Evolutionary conservation across 2,113 vertebrate genomes (phyloP), one percentile per base, ranked within the genome.

Genomic region (Zingel zingel): DNA sequence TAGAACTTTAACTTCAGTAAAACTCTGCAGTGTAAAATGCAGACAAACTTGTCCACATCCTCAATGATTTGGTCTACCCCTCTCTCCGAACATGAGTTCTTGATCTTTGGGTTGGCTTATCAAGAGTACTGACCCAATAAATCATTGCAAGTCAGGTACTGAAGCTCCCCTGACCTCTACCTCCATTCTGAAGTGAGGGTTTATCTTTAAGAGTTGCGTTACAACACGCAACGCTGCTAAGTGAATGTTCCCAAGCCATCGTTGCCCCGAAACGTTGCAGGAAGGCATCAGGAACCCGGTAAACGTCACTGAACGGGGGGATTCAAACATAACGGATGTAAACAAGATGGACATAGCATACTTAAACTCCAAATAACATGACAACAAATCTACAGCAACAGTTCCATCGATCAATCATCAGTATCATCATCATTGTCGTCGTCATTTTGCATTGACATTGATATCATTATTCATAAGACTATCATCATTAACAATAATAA

Each of bases 321-420:
- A 47, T 72, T 74, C 74, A 61, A 89, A 89, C 68, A 69, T 25
- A 89, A 91, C 47, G 11, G 68, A 92, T 89, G 90, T 84, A 91
- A 93, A 93, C 91, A 86, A 91, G 79, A 92, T 94, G 94, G 90
- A 93, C 91, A 89, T 87, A 91, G 86, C 89, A 92, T 89, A 91
- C 90, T 73, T 84, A 79, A 93, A 92, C 89, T 92, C 88, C 87
- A 85, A 90, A 87, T 81, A 92, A 93, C 89, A 93, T 94, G 91
- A 94, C 92, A 89, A 91, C 86, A 94, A 92, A 86, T 91, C 90
- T 91, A 95, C 93, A 89, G 88, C 89, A 92, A 93, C 83, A 91
- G 62, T 84, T 89, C 88, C 73, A 92, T 82, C 87, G 90, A 82
- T 91, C 90, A 86, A 62, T 88, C 82, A 83, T 77, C 75, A 86